Conservation (phyloP, 2,113 vertebrate genomes). For the Oreocharis arfaki region DNA sequence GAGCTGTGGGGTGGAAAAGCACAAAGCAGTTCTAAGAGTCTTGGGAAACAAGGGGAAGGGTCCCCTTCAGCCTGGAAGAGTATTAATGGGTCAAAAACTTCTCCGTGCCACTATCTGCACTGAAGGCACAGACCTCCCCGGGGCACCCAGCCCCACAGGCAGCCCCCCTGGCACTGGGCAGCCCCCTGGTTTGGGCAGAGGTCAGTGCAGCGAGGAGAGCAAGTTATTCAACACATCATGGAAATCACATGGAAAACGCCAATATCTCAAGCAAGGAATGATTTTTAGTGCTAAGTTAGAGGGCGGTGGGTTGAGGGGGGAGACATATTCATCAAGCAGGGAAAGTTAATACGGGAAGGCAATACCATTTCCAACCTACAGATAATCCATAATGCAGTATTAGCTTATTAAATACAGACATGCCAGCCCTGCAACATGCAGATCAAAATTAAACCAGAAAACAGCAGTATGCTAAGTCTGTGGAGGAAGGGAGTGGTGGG, state of each 20-base stretch:
- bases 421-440: slow-evolving; percentile 62
- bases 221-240: background rate
- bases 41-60: background rate
- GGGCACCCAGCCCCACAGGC: background rate
- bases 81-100: background rate
- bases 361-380: background rate
- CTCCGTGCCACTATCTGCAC: background rate
- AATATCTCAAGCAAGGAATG: slow-evolving; percentile 28
- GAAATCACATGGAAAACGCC: background rate
- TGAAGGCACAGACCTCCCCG: background rate
- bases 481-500: background rate
- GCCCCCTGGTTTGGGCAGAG: background rate
- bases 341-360: background rate
- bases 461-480: background rate
- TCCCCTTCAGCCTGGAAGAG: background rate
- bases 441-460: slow-evolving; percentile 2
- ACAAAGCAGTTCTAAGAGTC: background rate
- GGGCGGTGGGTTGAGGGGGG: background rate
- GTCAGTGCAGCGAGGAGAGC: background rate
- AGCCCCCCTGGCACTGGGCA: background rate
- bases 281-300: background rate
- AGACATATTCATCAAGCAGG: slow-evolving; percentile 44
- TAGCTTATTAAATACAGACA: background rate
- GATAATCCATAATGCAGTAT: background rate
- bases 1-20: background rate